phyloP scores from a whole-genome alignment of 2,113 vertebrate species.

The Sylvietta virens region DNA sequence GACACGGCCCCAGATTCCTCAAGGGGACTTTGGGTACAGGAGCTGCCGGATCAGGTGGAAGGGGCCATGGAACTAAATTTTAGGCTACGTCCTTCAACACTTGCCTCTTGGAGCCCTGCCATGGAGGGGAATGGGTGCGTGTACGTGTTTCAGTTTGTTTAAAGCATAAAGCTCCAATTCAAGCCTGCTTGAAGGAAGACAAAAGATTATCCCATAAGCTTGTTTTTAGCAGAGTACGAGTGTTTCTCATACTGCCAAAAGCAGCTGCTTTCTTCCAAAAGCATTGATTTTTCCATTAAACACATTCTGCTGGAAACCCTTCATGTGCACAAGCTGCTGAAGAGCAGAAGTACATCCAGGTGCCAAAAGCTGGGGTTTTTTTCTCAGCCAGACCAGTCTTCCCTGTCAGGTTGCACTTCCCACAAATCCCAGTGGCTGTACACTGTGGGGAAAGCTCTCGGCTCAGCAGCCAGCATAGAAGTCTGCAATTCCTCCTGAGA shows the following conservation, averaged over 20 bases:
- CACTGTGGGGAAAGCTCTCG: fast-evolving
- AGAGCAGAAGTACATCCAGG: neutral
- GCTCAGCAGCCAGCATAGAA: neutral
- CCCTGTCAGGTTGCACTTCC: neutral
- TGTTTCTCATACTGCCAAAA: neutral
- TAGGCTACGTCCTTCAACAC: neutral
- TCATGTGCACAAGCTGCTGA: neutral
- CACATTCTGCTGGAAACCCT: neutral
- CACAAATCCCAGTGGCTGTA: neutral
- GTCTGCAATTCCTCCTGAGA: neutral
- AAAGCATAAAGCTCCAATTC: neutral
- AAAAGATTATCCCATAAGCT: neutral
- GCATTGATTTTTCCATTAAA: neutral
- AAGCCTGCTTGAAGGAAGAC: neutral
- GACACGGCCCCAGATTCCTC: neutral
- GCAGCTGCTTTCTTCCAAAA: neutral
- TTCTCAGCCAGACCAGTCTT: neutral
- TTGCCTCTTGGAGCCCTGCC: neutral
- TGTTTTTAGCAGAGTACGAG: neutral
- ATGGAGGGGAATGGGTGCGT: neutral
- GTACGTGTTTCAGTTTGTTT: neutral
- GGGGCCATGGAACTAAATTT: neutral
- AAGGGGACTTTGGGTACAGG: neutral
- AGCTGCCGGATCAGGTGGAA: neutral
- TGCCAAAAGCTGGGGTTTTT: fast-evolving